Evolutionary conservation across 1,140 invertebrate species (phyloP).

Genomic region (Heliconius hewitsoni): DNA sequence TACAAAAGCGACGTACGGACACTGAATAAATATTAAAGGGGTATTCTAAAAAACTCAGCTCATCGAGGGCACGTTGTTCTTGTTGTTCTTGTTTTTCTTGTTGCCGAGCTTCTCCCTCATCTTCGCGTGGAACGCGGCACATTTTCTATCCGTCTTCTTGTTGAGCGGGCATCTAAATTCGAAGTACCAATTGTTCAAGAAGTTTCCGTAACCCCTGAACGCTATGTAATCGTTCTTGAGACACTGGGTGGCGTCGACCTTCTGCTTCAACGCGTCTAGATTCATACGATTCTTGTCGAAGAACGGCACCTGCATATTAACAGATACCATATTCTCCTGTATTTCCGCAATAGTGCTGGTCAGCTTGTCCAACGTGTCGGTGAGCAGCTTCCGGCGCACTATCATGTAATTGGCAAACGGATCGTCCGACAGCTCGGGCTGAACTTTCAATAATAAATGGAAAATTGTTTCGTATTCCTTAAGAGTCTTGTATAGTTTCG

Average conservation of each 20-base stretch:
- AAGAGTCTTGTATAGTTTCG: constrained; percentile 67
- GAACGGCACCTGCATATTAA: constrained; percentile 52
- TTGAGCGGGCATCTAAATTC: constrained; percentile 65
- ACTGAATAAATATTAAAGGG: constrained; percentile 49
- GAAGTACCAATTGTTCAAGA: constrained; percentile 69
- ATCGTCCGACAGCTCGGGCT: constrained; percentile 57
- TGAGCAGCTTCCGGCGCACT: constrained; percentile 56
- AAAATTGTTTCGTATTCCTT: constrained; percentile 65
- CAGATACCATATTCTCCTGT: constrained; percentile 57
- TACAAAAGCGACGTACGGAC: constrained; percentile 56
- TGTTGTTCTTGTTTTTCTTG: constrained; percentile 47
- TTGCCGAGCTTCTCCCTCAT: constrained; percentile 56
- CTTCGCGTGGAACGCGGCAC: constrained; percentile 53
- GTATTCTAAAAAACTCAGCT: constrained; percentile 34
- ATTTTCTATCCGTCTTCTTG: constrained; percentile 56
- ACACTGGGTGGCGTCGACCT: constrained; percentile 63
- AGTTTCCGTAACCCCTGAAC: constrained; percentile 67
- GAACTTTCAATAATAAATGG: constrained; percentile 57
- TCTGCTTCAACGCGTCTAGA: constrained; percentile 50
- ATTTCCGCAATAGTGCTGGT: constrained; percentile 64
- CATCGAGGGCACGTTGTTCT: constrained; percentile 41
- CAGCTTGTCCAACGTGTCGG: constrained; percentile 51
- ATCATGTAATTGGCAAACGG: constrained; percentile 60
- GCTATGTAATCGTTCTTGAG: constrained; percentile 68
- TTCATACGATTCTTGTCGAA: constrained; percentile 53